Percentiles rank a stretch among this genome's conserved stretches.
phyloP scores from a whole-genome alignment of 2,797 vertebrate species.

The Dermochelys coriacea region DNA sequence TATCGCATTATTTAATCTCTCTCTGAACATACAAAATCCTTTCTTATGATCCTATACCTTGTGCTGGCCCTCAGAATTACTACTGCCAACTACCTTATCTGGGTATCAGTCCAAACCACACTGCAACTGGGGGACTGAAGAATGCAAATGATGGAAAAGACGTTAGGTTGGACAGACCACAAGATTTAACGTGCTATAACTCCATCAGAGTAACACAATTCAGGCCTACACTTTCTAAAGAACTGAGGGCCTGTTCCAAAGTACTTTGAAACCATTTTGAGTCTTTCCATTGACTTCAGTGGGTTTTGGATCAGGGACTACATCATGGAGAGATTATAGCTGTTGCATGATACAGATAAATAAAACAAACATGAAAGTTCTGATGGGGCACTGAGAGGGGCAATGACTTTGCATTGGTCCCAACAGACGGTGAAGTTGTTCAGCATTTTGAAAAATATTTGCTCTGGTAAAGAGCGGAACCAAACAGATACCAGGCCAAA shows the following conservation, averaged over 20 bases:
- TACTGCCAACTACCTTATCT: neutral
- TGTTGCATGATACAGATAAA: neutral
- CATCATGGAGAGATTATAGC: neutral
- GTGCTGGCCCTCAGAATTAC: no score
- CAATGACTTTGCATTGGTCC: neutral
- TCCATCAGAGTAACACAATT: neutral
- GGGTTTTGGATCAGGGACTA: neutral
- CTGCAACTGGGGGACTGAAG: neutral
- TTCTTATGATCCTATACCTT: neutral
- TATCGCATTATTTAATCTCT: neutral
- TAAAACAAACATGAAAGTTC: neutral
- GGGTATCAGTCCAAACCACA: neutral
- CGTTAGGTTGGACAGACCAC: neutral
- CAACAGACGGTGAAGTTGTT: neutral
- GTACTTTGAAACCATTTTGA: neutral
- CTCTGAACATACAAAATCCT: neutral
- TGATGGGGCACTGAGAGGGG: neutral
- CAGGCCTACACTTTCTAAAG: neutral
- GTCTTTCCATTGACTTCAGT: neutral
- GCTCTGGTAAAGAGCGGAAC: neutral
- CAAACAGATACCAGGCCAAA: neutral
- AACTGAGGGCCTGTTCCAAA: neutral
- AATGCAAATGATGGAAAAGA: neutral
- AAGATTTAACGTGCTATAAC: neutral
- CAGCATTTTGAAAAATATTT: neutral